Conservation (phyloP, 2,888 invertebrate species). For the Pristionchus entomophagus region DNA sequence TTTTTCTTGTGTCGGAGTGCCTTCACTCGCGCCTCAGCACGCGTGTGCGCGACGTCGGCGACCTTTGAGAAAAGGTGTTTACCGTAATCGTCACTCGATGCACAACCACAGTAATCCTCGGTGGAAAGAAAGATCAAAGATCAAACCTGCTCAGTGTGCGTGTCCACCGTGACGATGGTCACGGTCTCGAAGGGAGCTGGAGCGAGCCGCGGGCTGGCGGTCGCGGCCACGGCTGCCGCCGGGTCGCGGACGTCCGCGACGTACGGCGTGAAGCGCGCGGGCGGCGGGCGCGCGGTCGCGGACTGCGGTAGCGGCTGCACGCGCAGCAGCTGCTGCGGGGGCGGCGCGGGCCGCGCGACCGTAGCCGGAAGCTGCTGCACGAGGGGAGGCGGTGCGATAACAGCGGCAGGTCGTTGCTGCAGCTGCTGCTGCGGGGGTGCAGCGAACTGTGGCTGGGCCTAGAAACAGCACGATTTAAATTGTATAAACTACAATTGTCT, state of each 20-base stretch:
- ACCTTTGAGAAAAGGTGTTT: conserved; percentile 38
- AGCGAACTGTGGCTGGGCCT: background rate
- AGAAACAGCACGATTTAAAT: no score
- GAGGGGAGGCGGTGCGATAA: conserved; percentile 5
- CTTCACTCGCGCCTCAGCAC: background rate
- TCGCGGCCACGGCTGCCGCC: background rate
- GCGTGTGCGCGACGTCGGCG: background rate
- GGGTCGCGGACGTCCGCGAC: conserved; percentile 49
- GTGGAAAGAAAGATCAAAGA: no score
- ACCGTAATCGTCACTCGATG: background rate
- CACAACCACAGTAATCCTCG: no score
- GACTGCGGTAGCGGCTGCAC: background rate
- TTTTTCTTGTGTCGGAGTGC: background rate
- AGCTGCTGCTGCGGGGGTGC: conserved; percentile 29
- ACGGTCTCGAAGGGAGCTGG: background rate
- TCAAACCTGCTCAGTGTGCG: background rate
- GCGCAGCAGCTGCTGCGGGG: background rate
- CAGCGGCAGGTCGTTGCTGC: conserved; percentile 40
- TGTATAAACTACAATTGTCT: conserved; percentile 2
- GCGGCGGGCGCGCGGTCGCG: conserved; percentile 56
- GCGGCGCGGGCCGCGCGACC: background rate
- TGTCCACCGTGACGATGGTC: background rate
- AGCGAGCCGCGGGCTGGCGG: background rate
- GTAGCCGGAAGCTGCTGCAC: conserved; percentile 22
- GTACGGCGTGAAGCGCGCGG: conserved; percentile 58